phyloP scores from a whole-genome alignment of 2,888 invertebrate genomes.

The Celastrina argiolus region DNA sequence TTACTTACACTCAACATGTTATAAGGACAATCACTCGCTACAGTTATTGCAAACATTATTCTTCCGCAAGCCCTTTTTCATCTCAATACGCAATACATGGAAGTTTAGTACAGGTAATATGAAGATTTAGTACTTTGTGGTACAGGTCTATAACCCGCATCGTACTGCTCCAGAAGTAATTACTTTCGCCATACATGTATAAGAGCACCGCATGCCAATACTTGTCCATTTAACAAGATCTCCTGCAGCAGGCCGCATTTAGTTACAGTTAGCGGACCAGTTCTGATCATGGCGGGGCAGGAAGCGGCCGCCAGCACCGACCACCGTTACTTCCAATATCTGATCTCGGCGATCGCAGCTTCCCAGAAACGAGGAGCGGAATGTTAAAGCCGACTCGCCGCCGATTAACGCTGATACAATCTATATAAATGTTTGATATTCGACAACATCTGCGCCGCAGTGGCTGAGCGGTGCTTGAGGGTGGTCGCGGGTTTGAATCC shows the following conservation, averaged over 20 bases:
- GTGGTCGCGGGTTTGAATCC: too few relatives aligned
- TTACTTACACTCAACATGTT: too few relatives aligned
- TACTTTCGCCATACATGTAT: neutral
- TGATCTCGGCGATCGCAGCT: neutral
- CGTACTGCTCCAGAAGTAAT: neutral
- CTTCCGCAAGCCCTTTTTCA: neutral
- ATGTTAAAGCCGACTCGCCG: neutral
- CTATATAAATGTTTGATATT: neutral
- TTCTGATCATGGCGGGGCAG: neutral
- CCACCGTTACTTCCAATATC: conserved; percentile 12
- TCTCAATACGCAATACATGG: too few relatives aligned
- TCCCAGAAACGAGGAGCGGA: neutral
- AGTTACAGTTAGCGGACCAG: conserved; percentile 4
- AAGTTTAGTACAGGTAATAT: too few relatives aligned
- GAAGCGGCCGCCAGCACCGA: neutral
- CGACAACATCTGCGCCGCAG: too few relatives aligned
- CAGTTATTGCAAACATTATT: too few relatives aligned
- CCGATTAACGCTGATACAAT: neutral
- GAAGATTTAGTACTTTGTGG: too few relatives aligned
- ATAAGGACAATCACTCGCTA: too few relatives aligned
- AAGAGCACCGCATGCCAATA: neutral
- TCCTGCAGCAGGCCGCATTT: neutral
- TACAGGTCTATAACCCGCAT: neutral
- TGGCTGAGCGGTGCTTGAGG: too few relatives aligned
- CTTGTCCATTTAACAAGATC: neutral